Evolutionary conservation across 2,797 vertebrate species (phyloP).

Genomic region (Myotis planiceps): DNA sequence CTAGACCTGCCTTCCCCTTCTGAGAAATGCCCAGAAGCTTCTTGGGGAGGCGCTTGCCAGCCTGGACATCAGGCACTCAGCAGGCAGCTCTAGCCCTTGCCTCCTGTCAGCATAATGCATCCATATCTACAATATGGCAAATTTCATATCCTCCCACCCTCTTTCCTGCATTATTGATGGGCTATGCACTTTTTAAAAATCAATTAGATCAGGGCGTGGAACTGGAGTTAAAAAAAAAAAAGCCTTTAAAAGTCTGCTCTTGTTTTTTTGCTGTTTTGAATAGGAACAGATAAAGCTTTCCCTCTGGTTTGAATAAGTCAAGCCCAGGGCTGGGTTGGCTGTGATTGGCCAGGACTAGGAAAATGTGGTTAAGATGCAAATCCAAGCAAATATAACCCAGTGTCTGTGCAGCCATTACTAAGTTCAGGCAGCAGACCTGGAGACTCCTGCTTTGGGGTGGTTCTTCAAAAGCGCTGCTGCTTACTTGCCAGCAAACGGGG

Average conservation of each 20-base stretch:
- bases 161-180: slow-evolving; percentile 85
- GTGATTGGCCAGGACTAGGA: slow-evolving; percentile 87
- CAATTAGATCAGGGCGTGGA: slow-evolving; percentile 82
- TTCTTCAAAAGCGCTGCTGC: neutral
- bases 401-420: slow-evolving; percentile 39
- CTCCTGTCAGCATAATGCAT: slow-evolving; percentile 46
- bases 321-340: slow-evolving; percentile 56
- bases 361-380: slow-evolving; percentile 91
- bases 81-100: neutral
- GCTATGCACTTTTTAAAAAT: slow-evolving; percentile 83
- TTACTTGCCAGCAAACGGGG: neutral
- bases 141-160: slow-evolving; percentile 64
- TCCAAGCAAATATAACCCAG: slow-evolving; percentile 88
- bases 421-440: neutral
- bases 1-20: neutral
- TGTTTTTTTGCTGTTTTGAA: slow-evolving; percentile 75
- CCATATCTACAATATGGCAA: slow-evolving; percentile 71
- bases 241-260: slow-evolving; percentile 63
- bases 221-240: slow-evolving; percentile 50
- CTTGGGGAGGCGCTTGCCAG: neutral
- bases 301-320: slow-evolving; percentile 80
- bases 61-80: neutral
- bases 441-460: neutral
- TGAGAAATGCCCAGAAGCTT: neutral
- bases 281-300: slow-evolving; percentile 77